Evolutionary conservation across 2,797 vertebrate species (phyloP).

Genomic region (Notamacropus eugenii): DNA sequence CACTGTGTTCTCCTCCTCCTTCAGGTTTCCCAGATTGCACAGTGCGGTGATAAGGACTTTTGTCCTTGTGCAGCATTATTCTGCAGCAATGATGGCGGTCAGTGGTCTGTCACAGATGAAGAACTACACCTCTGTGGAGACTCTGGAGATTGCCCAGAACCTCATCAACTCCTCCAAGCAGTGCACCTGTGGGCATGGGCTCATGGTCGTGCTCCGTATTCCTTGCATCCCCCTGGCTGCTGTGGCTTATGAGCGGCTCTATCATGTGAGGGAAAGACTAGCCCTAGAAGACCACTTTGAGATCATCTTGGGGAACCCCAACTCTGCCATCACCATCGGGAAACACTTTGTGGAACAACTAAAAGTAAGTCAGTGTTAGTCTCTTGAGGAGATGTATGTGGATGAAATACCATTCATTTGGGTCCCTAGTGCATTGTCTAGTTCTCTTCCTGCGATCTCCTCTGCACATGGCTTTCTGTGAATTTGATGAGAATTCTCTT

Average conservation of each 20-base stretch:
- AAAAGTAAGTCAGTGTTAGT: slow-evolving; percentile 85
- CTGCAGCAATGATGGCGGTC: slow-evolving; percentile 94
- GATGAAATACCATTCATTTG: background rate
- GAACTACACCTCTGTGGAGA: slow-evolving; percentile 97
- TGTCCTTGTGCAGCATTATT: slow-evolving; percentile 96
- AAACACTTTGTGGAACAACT: slow-evolving; percentile 93
- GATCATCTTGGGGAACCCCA: slow-evolving; percentile 93
- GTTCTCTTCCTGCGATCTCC: background rate
- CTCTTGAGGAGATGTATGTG: background rate
- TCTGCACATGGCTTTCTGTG: background rate
- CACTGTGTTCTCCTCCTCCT: slow-evolving; percentile 61
- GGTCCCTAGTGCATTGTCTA: background rate
- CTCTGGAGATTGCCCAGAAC: slow-evolving; percentile 95
- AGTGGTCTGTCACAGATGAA: slow-evolving; percentile 92
- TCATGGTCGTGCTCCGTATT: slow-evolving; percentile 97
- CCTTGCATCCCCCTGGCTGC: slow-evolving; percentile 93
- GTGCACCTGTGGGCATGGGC: slow-evolving; percentile 92
- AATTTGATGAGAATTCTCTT: background rate
- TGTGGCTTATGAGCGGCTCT: slow-evolving; percentile 92
- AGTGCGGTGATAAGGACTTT: slow-evolving; percentile 97
- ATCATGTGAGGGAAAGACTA: slow-evolving; percentile 91
- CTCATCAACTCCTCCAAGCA: slow-evolving; percentile 91
- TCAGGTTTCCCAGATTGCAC: slow-evolving; percentile 96
- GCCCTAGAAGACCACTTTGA: slow-evolving; percentile 95
- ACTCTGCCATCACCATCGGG: slow-evolving; percentile 89